A percentile compares a stretch with the other conserved stretches of the same genome.
phyloP scores from a whole-genome alignment of 2,888 invertebrate species.

The Stenodema calcarata region DNA sequence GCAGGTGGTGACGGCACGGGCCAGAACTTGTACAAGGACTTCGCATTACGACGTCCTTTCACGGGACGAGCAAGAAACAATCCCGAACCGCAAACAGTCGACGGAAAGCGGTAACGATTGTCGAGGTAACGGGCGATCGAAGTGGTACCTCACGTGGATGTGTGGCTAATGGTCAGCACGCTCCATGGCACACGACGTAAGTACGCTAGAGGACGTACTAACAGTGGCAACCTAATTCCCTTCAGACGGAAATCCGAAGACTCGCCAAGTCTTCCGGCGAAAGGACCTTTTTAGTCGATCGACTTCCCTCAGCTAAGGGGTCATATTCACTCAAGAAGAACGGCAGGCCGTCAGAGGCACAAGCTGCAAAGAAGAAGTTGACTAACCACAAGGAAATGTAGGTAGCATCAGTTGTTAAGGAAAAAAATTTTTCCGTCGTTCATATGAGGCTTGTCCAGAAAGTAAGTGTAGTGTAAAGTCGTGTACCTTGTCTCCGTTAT shows the following conservation, averaged over 20 bases:
- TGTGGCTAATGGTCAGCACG: conserved; percentile 23
- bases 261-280: background rate
- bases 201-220: background rate
- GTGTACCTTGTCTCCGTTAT: too few species aligned
- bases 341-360: background rate
- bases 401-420: too few species aligned
- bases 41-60: conserved; percentile 14
- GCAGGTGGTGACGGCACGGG: conserved; percentile 38
- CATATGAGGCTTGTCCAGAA: too few species aligned
- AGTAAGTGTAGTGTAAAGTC: too few species aligned
- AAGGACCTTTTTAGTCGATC: background rate
- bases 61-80: background rate
- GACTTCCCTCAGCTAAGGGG: background rate
- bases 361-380: background rate
- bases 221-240: background rate
- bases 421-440: too few species aligned
- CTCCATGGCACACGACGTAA: conserved; percentile 36
- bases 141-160: background rate
- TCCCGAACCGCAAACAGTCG: conserved; percentile 1
- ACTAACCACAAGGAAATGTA: too few species aligned
- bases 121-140: background rate
- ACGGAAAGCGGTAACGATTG: background rate
- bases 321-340: background rate
- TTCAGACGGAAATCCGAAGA: background rate
- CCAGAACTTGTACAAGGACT: conserved; percentile 1